Conservation (phyloP, 2,888 invertebrate species). For the Drosophila fulvimacula region DNA sequence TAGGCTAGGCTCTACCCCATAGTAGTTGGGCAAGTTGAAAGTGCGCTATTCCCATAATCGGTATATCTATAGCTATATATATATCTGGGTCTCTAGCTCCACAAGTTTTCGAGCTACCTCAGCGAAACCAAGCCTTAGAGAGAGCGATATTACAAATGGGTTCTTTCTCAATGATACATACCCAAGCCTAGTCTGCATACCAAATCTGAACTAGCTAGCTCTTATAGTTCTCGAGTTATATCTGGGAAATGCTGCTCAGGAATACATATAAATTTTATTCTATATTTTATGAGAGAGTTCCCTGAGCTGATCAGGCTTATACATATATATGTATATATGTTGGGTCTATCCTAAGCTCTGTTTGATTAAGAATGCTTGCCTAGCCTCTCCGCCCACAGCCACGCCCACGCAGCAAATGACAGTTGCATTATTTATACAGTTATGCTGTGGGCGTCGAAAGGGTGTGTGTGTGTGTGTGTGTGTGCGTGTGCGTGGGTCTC, state of each 20-base stretch:
- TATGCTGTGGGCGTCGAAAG: constrained; percentile 36
- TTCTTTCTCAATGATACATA: background rate
- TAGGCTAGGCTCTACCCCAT: no score
- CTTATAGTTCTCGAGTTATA: background rate
- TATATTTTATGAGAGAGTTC: background rate
- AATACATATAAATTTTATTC: background rate
- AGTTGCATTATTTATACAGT: constrained; percentile 72
- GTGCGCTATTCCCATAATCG: background rate
- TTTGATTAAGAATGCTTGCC: constrained; percentile 4
- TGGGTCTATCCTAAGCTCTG: background rate
- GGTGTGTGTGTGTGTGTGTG: constrained; percentile 23
- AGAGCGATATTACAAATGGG: background rate
- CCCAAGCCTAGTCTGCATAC: background rate
- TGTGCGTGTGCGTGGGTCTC: constrained; percentile 11
- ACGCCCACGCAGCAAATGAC: constrained; percentile 22
- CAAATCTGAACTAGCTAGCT: background rate
- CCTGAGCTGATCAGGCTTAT: background rate
- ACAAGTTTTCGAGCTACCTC: background rate
- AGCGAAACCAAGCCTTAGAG: background rate
- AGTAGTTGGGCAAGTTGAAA: no score
- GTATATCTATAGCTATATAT: no score
- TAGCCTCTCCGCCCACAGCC: background rate
- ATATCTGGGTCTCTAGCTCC: no score
- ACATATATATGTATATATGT: no score
- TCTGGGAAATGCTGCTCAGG: no score